Base-by-base conservation (phyloP, 2,888 invertebrate species). In the Agonopterix subpropinquella region DNA sequence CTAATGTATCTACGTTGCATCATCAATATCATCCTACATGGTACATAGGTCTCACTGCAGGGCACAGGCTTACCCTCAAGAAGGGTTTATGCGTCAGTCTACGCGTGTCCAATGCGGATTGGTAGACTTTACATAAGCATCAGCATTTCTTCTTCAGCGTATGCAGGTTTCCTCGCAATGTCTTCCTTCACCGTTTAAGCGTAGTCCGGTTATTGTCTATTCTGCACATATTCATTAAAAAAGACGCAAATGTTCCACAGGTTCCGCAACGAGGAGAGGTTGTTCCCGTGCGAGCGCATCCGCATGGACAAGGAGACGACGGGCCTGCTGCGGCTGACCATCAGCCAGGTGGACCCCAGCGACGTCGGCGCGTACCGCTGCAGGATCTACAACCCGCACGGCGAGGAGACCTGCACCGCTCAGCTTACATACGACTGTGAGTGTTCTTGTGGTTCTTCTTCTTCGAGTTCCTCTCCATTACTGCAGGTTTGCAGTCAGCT, bases 281-380 rank as follows among this genome's bases (percentile, higher is more conserved):
- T 97, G 9, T 95, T 94, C 87, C 95, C 96, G 0, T 93, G 94
- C 45, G 95, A 95, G 55, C 91, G 96, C 15, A 93, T 96, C 61
- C 90, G 92, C 56, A 94, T 96, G 85, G 96, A 97, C 70, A 91
- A 92, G 52, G 96, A 97, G 73, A 91, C 91, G 2, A 94, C 94
- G 35, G 95, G 97, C 5, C 90, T 97, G 13, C 88, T 98, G 39
- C 92, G 97, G 9, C 90, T 98, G 28, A 92, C 92, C 45, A 93
- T 99, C 61, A 89, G 92, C 48, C 93, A 94, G 55, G 92, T 95
- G 1, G 92, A 93, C 67, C 92, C 92, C 43, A 90, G 91, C 47
- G 98, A 98, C 80, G 92, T 95, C 1, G 98, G 96, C 47, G 92
- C 92, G 52, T 98, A 98, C 85, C 91, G 91, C 46, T 93, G 96